Evolutionary conservation across 2,797 vertebrate genomes (phyloP), one percentile per base, ranked within the genome.

Genomic region (Perdix hodgsoniae): DNA sequence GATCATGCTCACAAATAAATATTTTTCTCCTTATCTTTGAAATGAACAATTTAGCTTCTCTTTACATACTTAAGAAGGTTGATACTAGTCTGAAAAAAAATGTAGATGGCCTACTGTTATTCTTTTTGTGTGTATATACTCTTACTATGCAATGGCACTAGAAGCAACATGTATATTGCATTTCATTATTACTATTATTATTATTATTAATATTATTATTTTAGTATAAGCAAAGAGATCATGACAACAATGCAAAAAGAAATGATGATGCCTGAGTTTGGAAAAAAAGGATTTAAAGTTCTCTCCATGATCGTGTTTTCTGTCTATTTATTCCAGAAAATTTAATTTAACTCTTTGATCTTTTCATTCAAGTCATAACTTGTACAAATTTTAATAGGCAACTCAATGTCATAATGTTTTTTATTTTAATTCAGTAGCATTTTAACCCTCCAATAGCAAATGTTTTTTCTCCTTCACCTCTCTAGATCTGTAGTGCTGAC

Each of bases 91-190:
- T 59, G 47, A 80, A 80, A 70, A 70, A 16, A 52, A 14, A 21
- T 39, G 31, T 37, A 59, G 5, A n/a, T 54, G 11, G 3, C 11
- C 11, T 83, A 54, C 11, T 66, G 6, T 24, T 52, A 49, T 29
- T 77, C 22, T 6, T 83, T 40, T 1, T 29, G 9, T 22, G 6
- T 21, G 42, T 60, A 22, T 5, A 83, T 59, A 63, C 6, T 33
- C 6, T 52, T 21, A 8, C 22, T 33, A 57, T 57, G 18, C 18
- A 11, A 40, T 50, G 23, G 60, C 69, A 79, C n/a, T 14, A 39
- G 4, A 82, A 5, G 4, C 1, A n/a, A 59, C n/a, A 54, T 5
- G 18, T 11, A 31, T 5, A 40, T 11, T 27, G 61, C 4, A 9
- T 11, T 47, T 12, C 9, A 9, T 39, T 39, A 39, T 42, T 42